Conservation (phyloP, 1,140 invertebrate species). For the Sitophilus oryzae region DNA sequence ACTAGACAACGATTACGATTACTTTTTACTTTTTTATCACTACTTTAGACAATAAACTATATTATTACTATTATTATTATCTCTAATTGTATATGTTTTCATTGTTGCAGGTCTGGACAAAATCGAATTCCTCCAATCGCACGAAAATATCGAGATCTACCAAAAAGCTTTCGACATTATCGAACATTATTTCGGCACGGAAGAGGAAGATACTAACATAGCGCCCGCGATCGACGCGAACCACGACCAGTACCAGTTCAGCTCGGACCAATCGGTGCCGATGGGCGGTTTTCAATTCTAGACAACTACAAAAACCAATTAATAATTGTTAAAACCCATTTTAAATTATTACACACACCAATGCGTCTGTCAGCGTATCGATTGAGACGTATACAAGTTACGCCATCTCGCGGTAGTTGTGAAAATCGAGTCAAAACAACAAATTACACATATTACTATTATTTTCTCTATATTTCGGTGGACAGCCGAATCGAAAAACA, state of each 20-base stretch:
- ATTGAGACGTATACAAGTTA: neutral
- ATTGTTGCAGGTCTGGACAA: slow-evolving; percentile 80
- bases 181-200: slow-evolving; percentile 88
- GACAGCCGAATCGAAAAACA: no score
- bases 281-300: slow-evolving; percentile 75
- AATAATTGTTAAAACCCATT: neutral
- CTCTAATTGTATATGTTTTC: no score
- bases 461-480: no score
- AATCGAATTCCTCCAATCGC: slow-evolving; percentile 94
- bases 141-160: slow-evolving; percentile 95
- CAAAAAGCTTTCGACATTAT: slow-evolving; percentile 95
- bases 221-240: slow-evolving; percentile 72
- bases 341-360: neutral
- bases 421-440: no score
- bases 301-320: neutral
- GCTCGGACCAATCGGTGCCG: slow-evolving; percentile 63
- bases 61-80: no score
- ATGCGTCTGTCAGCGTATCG: neutral
- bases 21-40: no score
- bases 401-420: neutral
- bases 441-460: no score
- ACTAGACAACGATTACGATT: no score
- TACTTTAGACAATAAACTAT: no score
- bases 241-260: slow-evolving; percentile 73
- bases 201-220: slow-evolving; percentile 81